Evolutionary conservation across 2,113 vertebrate genomes (phyloP).

Genomic region (Menura novaehollandiae): DNA sequence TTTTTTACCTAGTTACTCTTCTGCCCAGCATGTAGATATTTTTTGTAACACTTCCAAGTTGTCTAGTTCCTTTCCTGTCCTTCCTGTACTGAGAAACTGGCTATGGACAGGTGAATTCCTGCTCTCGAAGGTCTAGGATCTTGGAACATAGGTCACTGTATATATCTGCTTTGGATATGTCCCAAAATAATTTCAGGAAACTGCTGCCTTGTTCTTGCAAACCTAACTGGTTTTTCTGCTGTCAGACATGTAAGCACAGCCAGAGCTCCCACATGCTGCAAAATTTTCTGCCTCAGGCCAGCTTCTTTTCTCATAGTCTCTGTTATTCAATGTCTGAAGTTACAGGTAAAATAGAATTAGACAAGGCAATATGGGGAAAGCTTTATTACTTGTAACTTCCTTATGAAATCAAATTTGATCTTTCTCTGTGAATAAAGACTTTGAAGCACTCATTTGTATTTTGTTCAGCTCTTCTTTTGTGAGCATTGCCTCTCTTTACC

Average conservation of each 20-base stretch:
- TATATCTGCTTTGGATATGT: background rate
- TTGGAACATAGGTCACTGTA: background rate
- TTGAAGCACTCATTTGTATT: background rate
- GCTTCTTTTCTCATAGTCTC: background rate
- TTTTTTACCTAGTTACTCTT: background rate
- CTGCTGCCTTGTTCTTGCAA: background rate
- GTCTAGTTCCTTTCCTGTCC: background rate
- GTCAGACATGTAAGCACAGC: background rate
- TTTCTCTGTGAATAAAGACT: background rate
- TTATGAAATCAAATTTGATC: background rate
- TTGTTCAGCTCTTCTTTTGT: background rate
- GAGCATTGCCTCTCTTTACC: background rate
- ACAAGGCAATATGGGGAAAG: background rate
- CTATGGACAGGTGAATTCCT: background rate
- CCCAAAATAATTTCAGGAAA: background rate
- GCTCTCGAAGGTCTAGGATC: background rate
- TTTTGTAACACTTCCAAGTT: background rate
- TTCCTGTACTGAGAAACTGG: background rate
- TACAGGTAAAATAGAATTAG: background rate
- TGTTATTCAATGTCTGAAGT: background rate
- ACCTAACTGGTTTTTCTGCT: background rate
- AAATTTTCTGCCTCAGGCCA: background rate
- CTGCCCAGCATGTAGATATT: background rate
- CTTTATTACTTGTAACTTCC: background rate
- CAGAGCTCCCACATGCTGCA: background rate